Evolutionary conservation across 2,888 invertebrate genomes (phyloP).

Genomic region (Megamerina dolium): DNA sequence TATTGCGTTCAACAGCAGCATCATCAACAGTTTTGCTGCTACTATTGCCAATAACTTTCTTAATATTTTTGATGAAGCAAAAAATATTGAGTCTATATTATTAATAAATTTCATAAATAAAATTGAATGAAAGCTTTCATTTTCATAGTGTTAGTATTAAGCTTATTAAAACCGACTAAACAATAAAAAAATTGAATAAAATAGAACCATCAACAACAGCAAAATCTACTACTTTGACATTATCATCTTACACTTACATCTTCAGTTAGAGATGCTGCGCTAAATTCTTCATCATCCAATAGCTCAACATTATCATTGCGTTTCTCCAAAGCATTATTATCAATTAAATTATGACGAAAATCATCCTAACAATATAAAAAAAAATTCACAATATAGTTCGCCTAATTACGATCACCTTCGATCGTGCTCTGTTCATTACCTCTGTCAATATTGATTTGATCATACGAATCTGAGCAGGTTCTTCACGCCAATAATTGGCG

Average conservation of each 20-base stretch:
- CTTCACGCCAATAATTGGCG: conserved; percentile 1
- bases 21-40: conserved; percentile 1
- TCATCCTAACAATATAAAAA: conserved; percentile 33
- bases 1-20: conserved; percentile 1
- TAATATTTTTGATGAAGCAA: conserved; percentile 11
- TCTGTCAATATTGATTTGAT: conserved; percentile 33
- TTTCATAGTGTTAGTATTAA: too few relatives aligned
- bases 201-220: too few relatives aligned
- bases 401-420: too few relatives aligned
- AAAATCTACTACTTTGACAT: background rate
- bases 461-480: conserved; percentile 23
- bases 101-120: too few relatives aligned
- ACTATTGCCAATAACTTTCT: conserved; percentile 21
- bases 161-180: too few relatives aligned
- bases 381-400: too few relatives aligned
- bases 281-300: conserved; percentile 22
- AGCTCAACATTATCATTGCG: conserved; percentile 11
- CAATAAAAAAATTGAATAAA: too few relatives aligned
- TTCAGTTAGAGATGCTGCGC: conserved; percentile 26
- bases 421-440: conserved; percentile 21
- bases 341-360: conserved; percentile 34
- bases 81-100: too few relatives aligned
- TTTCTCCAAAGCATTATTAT: conserved; percentile 18
- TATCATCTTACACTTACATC: conserved; percentile 5
- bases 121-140: too few relatives aligned